Percentiles rank a stretch among this genome's conserved stretches.
Conservation (phyloP, 2,888 invertebrate genomes). For the Ornithoptera alexandrae region DNA sequence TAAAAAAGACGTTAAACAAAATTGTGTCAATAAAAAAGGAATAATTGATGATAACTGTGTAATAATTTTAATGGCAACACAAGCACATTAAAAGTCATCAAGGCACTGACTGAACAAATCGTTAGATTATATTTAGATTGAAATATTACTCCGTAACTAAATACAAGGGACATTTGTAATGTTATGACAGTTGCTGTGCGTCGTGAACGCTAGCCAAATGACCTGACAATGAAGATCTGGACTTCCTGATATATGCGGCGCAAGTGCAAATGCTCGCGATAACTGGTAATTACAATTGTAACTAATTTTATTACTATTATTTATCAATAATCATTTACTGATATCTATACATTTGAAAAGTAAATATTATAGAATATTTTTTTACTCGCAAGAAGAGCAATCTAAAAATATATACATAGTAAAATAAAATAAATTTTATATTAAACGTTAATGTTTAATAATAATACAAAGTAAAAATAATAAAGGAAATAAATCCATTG, state of each 20-base stretch:
- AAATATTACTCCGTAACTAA: conserved; percentile 46
- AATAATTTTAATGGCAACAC: neutral
- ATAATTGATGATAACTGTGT: neutral
- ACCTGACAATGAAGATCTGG: conserved; percentile 56
- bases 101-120: conserved; percentile 33
- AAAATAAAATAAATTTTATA: neutral
- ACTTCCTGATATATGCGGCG: conserved; percentile 64
- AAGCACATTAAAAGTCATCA: conserved; percentile 39
- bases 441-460: neutral
- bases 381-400: neutral
- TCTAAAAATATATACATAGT: neutral
- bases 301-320: conserved; percentile 34
- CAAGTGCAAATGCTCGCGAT: conserved; percentile 50
- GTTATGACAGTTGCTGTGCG: conserved; percentile 64
- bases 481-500: neutral
- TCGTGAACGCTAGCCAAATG: conserved; percentile 63
- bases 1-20: neutral
- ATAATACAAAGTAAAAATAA: neutral
- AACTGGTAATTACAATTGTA: conserved; percentile 38
- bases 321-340: neutral
- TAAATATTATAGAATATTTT: neutral
- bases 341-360: neutral
- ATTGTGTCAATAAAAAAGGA: neutral
- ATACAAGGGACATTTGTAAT: conserved; percentile 52
- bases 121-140: conserved; percentile 40